These are phyloP conservation scores for Chrysolina americana DNA, from an alignment of 2,888 invertebrate genomes.

Conservation along the genomic window DNA sequence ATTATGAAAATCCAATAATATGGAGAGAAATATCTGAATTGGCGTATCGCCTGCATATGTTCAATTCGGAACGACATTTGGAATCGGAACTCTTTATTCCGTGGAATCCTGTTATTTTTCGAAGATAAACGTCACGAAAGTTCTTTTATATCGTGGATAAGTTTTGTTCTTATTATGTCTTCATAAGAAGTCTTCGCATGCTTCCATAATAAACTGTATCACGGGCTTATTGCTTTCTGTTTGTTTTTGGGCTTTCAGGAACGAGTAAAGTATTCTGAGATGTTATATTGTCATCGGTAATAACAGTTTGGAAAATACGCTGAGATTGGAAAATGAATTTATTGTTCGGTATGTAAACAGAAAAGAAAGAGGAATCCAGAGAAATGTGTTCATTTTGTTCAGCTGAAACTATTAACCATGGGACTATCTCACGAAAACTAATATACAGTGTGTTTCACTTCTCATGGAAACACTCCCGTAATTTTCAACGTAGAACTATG, in stretches of 20 bases:
- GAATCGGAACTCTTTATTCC: conserved; percentile 20
- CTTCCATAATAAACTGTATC: conserved; percentile 17
- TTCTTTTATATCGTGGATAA: conserved; percentile 16
- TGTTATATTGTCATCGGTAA: conserved; percentile 18
- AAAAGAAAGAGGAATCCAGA: neutral
- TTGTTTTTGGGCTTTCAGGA: conserved; percentile 1
- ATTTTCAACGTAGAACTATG: too few species aligned
- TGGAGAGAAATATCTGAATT: conserved; percentile 38
- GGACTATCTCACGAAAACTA: too few species aligned
- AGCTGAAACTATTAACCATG: neutral
- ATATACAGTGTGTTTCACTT: too few species aligned
- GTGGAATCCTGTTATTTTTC: conserved; percentile 12
- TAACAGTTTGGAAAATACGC: conserved; percentile 6
- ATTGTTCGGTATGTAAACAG: neutral
- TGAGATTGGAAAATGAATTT: conserved; percentile 8
- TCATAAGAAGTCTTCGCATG: conserved; percentile 10
- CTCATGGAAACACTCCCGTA: too few species aligned
- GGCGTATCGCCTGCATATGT: conserved; percentile 40
- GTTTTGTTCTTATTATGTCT: conserved; percentile 20
- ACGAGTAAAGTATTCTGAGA: conserved; percentile 1
- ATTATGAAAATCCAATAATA: conserved; percentile 47
- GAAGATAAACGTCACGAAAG: conserved; percentile 20
- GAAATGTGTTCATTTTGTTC: neutral
- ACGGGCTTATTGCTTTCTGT: conserved; percentile 13
- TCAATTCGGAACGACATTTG: conserved; percentile 22